phyloP scores from a whole-genome alignment of 2,113 vertebrate species.

The Rhinolophus sinicus region DNA sequence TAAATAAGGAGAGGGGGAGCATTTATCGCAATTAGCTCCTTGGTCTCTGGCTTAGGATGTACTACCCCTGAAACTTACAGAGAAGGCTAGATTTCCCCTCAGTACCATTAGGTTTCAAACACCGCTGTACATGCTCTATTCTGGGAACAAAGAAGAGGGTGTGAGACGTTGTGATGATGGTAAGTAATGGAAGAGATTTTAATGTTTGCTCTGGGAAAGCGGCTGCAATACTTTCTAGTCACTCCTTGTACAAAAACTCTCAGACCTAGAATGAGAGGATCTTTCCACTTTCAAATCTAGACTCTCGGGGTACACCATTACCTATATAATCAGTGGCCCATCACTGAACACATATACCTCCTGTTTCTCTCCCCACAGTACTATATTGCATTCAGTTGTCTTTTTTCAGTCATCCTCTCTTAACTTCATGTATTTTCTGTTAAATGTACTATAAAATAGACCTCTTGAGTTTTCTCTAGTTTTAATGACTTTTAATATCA shows the following conservation, averaged over 20 bases:
- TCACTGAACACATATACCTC: background rate
- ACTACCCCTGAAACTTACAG: background rate
- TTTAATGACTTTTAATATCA: background rate
- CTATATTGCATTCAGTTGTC: background rate
- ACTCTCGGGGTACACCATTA: background rate
- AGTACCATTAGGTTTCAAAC: background rate
- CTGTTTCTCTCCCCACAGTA: background rate
- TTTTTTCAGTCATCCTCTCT: background rate
- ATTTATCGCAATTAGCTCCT: background rate
- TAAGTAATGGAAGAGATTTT: background rate
- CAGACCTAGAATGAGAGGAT: background rate
- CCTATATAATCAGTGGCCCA: background rate
- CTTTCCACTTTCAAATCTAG: background rate
- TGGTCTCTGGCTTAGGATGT: background rate
- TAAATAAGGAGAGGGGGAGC: background rate
- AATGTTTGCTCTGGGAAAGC: background rate
- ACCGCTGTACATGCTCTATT: background rate
- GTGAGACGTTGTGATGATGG: background rate
- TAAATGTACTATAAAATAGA: constrained; percentile 27
- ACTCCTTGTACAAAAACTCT: background rate
- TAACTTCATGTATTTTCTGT: background rate
- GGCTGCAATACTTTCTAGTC: background rate
- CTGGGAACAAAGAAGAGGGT: background rate
- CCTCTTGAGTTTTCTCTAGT: background rate
- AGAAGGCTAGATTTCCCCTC: background rate